A percentile compares a stretch with the other conserved stretches of the same genome.
phyloP scores from a whole-genome alignment of 2,888 invertebrate species.

The Rotaria socialis region DNA sequence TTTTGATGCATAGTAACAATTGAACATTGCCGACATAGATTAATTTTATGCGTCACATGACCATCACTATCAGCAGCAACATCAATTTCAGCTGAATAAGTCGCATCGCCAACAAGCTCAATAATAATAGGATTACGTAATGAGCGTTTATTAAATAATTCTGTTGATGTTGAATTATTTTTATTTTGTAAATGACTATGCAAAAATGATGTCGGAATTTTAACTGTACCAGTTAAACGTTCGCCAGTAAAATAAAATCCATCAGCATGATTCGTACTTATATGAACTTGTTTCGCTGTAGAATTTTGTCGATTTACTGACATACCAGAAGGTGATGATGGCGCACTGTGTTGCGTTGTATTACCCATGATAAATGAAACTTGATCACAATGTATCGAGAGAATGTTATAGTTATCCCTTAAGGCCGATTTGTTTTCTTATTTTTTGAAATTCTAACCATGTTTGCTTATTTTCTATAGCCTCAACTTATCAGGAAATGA shows the following conservation, averaged over 20 bases:
- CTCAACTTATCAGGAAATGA: not conserved
- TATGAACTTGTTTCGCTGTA: not conserved
- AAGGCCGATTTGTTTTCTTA: not conserved
- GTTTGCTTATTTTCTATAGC: not conserved
- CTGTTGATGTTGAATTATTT: not conserved
- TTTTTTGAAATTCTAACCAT: not conserved
- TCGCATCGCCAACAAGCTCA: conserved; percentile 2
- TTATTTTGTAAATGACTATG: not conserved
- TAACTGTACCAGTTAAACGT: not conserved
- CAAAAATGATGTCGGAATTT: not conserved
- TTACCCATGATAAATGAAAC: not conserved
- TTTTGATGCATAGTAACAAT: not conserved
- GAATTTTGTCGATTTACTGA: not conserved
- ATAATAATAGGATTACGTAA: not conserved
- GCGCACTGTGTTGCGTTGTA: not conserved
- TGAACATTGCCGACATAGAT: conserved; percentile 1
- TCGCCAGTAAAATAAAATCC: conserved; percentile 22
- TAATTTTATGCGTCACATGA: not conserved
- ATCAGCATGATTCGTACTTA: conserved; percentile 1
- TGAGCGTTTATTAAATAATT: not conserved
- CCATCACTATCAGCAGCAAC: conserved; percentile 29
- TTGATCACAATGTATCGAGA: not conserved
- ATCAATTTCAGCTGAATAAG: conserved; percentile 15
- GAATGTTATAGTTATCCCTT: not conserved
- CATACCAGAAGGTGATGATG: not conserved